Conservation (phyloP, 2,888 invertebrate genomes). For the Agonopterix alstromeriana region DNA sequence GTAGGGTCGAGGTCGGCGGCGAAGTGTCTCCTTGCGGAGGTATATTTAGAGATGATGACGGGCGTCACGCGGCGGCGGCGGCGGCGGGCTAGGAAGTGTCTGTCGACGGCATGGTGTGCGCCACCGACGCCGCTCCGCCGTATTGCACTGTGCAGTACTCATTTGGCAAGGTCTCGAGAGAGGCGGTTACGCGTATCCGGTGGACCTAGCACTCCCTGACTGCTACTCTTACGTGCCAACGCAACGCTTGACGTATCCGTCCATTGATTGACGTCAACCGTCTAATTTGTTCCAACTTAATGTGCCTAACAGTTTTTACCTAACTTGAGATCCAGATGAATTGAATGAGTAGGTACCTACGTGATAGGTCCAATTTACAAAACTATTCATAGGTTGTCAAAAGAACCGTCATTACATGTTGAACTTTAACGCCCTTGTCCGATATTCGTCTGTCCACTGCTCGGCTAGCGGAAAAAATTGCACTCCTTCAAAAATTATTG, state of each 20-base stretch:
- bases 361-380: too few relatives aligned
- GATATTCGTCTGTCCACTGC: background rate
- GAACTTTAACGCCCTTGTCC: too few relatives aligned
- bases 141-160: conserved; percentile 20
- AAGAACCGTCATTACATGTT: too few relatives aligned
- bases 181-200: conserved; percentile 15
- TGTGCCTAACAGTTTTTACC: too few relatives aligned
- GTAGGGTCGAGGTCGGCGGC: conserved; percentile 37
- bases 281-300: background rate
- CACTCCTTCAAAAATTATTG: background rate
- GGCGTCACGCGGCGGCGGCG: conserved; percentile 5
- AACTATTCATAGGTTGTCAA: too few relatives aligned
- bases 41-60: conserved; percentile 12
- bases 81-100: conserved; percentile 43
- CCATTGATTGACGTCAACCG: conserved; percentile 22
- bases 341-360: too few relatives aligned
- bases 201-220: conserved; percentile 14
- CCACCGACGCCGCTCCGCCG: conserved; percentile 9
- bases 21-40: conserved; percentile 4
- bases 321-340: too few relatives aligned
- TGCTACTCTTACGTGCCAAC: conserved; percentile 11
- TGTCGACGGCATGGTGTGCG: conserved; percentile 37
- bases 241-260: conserved; percentile 24
- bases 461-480: background rate
- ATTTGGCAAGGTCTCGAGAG: conserved; percentile 34